Evolutionary conservation across 2,888 invertebrate species (phyloP).

Genomic region (Catocala fraxini): DNA sequence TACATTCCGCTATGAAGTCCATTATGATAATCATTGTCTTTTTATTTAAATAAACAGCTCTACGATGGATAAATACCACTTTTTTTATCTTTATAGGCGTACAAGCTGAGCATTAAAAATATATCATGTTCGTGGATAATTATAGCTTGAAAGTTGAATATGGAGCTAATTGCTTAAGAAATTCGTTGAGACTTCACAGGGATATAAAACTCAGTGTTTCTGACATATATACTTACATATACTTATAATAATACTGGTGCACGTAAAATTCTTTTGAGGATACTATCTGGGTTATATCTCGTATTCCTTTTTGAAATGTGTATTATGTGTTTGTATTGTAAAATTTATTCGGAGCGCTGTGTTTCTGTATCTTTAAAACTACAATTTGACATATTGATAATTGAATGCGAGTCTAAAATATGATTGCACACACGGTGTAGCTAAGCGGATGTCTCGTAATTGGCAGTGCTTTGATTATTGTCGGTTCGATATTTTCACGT

Average conservation of each 20-base stretch:
- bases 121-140: slow-evolving; percentile 37
- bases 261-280: slow-evolving; percentile 14
- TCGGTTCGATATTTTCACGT: no score
- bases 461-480: no score
- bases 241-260: slow-evolving; percentile 15
- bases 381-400: no score
- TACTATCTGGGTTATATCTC: background rate
- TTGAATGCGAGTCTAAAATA: no score
- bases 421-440: no score
- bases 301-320: background rate
- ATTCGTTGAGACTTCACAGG: slow-evolving; percentile 31
- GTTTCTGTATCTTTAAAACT: no score
- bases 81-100: slow-evolving; percentile 15
- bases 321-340: background rate
- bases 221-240: slow-evolving; percentile 20
- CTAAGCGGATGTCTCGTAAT: no score
- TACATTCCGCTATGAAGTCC: no score
- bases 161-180: slow-evolving; percentile 43
- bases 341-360: no score
- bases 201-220: slow-evolving; percentile 38
- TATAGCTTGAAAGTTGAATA: slow-evolving; percentile 38
- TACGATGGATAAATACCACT: background rate
- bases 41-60: no score
- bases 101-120: slow-evolving; percentile 23
- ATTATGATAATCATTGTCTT: no score